Percentiles rank a stretch among this genome's conserved stretches.
phyloP scores from a whole-genome alignment of 1,140 invertebrate species.

The Plectus sambesii region DNA sequence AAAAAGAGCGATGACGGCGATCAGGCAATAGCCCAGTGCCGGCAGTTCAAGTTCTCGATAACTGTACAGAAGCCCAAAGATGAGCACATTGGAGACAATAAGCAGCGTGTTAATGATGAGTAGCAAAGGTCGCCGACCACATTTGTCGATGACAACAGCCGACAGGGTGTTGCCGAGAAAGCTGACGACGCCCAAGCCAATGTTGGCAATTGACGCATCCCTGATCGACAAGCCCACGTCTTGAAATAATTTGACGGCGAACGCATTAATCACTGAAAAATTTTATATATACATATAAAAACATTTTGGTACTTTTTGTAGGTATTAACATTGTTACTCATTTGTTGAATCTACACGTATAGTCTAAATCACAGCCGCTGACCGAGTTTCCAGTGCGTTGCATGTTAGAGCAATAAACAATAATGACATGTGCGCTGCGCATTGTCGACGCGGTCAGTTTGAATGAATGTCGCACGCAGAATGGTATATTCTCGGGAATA shows the following conservation, averaged over 20 bases:
- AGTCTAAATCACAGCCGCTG: too few species aligned
- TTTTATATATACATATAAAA: conserved; percentile 7
- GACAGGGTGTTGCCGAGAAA: conserved; percentile 26
- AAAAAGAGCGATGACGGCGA: conserved; percentile 32
- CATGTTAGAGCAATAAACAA: too few species aligned
- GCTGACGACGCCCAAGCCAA: conserved; percentile 32
- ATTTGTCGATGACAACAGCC: conserved; percentile 31
- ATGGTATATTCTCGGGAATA: too few species aligned
- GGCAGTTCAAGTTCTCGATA: conserved; percentile 25
- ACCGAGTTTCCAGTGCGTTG: too few species aligned
- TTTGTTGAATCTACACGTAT: too few species aligned
- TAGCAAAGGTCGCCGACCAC: conserved; percentile 34
- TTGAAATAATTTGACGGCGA: conserved; percentile 39
- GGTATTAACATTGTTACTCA: too few species aligned
- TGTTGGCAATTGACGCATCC: conserved; percentile 34
- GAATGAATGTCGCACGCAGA: too few species aligned
- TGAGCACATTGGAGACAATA: conserved; percentile 30
- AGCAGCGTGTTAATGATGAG: conserved; percentile 28
- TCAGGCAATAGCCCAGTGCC: conserved; percentile 32
- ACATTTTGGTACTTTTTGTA: conserved; percentile 12
- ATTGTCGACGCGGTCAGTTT: too few species aligned
- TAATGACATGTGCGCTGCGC: too few species aligned
- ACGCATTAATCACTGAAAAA: conserved; percentile 37
- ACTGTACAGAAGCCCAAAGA: conserved; percentile 32
- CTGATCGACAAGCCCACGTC: conserved; percentile 25